Conservation (phyloP, 2,888 invertebrate species). For the Aphrophora alni region DNA sequence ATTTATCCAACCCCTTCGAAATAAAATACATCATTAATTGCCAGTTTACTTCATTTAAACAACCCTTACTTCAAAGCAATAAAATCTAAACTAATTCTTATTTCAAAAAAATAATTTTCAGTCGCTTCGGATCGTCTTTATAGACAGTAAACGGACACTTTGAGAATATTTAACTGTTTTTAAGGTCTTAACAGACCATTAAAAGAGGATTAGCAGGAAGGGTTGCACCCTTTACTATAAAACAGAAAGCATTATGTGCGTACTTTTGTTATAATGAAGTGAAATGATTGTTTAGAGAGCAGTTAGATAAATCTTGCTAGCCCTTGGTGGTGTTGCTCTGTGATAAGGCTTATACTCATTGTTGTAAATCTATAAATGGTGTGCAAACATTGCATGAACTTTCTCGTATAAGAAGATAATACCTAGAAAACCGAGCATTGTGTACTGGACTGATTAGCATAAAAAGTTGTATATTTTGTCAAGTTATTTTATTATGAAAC, state of each 20-base stretch:
- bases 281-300: not conserved
- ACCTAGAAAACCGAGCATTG: no score
- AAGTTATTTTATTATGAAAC: no score
- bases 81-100: not conserved
- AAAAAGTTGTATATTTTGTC: no score
- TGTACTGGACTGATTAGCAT: no score
- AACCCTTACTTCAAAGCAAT: not conserved
- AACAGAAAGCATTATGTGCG: not conserved
- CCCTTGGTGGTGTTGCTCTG: not conserved
- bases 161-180: not conserved
- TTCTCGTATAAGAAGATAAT: no score
- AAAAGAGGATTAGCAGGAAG: not conserved
- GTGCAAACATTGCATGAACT: no score
- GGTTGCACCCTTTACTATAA: not conserved
- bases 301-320: not conserved
- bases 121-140: not conserved
- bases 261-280: constrained; percentile 3
- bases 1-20: no score
- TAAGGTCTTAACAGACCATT: not conserved
- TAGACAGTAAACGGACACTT: not conserved
- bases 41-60: no score
- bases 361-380: not conserved
- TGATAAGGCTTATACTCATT: not conserved
- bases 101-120: not conserved
- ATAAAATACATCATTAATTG: no score